Conservation (phyloP, 2,113 vertebrate genomes). For the Saguinus midas region DNA sequence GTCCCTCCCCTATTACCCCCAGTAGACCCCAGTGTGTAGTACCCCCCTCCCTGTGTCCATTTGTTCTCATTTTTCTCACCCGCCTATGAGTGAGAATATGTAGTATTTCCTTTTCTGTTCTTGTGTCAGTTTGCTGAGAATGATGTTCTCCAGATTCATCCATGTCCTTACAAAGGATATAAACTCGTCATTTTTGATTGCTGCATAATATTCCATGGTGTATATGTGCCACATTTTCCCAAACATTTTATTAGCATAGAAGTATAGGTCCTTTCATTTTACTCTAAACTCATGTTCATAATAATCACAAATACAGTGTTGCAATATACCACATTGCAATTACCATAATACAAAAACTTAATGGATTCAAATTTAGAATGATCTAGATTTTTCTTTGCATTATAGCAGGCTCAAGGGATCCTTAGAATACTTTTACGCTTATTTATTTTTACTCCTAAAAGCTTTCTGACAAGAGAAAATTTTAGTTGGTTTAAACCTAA, state of each 20-base stretch:
- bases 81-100: no score
- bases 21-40: no score
- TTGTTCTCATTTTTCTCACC: no score
- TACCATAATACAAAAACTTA: not conserved
- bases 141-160: no score
- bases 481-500: not conserved
- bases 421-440: not conserved
- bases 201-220: no score
- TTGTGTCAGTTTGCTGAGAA: no score
- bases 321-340: not conserved
- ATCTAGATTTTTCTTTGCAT: not conserved
- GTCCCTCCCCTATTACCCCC: no score
- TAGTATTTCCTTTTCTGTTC: no score
- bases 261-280: not conserved
- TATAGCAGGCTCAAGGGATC: not conserved
- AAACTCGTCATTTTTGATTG: no score
- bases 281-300: not conserved
- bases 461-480: not conserved
- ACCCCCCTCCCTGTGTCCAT: no score
- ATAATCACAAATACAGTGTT: not conserved
- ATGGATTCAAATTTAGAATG: not conserved
- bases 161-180: no score
- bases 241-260: not conserved
- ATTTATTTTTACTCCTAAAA: not conserved
- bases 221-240: no score